These are phyloP conservation scores for Cremastobaeus sp. DNA, from an alignment of 2,888 invertebrate genomes.

Conservation along the genomic window DNA sequence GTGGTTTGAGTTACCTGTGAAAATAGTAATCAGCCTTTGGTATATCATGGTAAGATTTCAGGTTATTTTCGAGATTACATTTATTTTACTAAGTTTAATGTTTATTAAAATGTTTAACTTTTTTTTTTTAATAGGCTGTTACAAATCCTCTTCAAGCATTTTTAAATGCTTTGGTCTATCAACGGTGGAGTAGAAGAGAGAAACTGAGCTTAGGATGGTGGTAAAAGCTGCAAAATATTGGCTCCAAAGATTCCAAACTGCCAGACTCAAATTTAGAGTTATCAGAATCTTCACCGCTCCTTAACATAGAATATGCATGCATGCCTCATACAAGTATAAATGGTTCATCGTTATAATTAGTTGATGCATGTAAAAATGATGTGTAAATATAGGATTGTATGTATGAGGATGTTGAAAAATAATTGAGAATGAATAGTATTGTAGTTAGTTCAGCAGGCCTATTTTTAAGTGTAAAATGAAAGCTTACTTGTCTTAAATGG, in stretches of 20 bases:
- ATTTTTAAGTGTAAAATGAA: too few relatives aligned
- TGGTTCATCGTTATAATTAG: conserved; percentile 68
- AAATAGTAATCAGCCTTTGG: conserved; percentile 85
- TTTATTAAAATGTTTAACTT: conserved; percentile 5
- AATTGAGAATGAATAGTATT: too few relatives aligned
- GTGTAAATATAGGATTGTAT: too few relatives aligned
- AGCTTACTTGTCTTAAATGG: too few relatives aligned
- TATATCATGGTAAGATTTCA: conserved; percentile 85
- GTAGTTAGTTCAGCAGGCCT: too few relatives aligned
- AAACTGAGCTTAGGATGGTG: conserved; percentile 80
- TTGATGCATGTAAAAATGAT: too few relatives aligned
- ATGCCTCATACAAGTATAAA: conserved; percentile 76
- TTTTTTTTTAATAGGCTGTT: conserved; percentile 81
- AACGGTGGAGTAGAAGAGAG: conserved; percentile 84
- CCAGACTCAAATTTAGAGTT: conserved; percentile 75
- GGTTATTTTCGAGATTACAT: conserved; percentile 12
- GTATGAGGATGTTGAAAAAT: too few relatives aligned
- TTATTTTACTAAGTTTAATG: neutral
- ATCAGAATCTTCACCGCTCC: conserved; percentile 79
- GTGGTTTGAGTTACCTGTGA: conserved; percentile 86
- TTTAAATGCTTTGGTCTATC: conserved; percentile 88
- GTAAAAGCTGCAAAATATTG: conserved; percentile 71
- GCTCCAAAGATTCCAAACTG: conserved; percentile 76
- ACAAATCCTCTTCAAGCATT: conserved; percentile 90
- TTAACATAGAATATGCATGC: conserved; percentile 77